Evolutionary conservation across 2,797 vertebrate species (phyloP).

Genomic region (Smutsia temminckii): DNA sequence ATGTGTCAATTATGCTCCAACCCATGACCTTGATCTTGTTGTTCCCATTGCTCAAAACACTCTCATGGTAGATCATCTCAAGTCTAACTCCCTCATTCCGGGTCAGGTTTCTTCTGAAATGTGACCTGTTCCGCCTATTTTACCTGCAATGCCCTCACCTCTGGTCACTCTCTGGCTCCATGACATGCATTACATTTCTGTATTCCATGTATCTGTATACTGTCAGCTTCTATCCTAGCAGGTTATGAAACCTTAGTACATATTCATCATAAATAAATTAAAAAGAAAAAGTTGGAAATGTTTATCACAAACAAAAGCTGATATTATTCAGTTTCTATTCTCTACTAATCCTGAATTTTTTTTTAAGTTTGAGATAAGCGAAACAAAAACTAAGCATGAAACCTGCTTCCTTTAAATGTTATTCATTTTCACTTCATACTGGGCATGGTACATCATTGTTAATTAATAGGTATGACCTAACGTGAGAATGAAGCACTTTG

Average conservation of each 20-base stretch:
- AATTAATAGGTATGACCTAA: background rate
- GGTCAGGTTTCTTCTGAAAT: background rate
- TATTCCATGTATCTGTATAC: background rate
- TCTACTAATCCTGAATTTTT: background rate
- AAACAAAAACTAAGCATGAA: background rate
- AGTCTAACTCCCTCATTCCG: background rate
- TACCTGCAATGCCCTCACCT: background rate
- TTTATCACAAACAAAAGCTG: background rate
- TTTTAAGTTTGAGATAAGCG: background rate
- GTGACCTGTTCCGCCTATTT: background rate
- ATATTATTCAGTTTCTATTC: background rate
- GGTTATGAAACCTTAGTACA: background rate
- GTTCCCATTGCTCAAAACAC: background rate
- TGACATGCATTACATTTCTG: background rate
- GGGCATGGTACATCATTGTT: background rate
- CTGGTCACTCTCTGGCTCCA: background rate
- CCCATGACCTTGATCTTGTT: background rate
- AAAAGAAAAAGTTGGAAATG: background rate
- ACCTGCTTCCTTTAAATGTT: background rate
- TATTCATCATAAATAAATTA: background rate
- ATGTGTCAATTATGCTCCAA: background rate
- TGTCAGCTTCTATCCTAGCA: background rate
- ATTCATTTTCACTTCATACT: background rate
- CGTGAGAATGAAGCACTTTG: background rate
- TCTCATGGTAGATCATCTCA: background rate